These are phyloP conservation scores for Ormyrus nitidulus DNA, from an alignment of 2,888 invertebrate genomes.

Conservation along the genomic window DNA sequence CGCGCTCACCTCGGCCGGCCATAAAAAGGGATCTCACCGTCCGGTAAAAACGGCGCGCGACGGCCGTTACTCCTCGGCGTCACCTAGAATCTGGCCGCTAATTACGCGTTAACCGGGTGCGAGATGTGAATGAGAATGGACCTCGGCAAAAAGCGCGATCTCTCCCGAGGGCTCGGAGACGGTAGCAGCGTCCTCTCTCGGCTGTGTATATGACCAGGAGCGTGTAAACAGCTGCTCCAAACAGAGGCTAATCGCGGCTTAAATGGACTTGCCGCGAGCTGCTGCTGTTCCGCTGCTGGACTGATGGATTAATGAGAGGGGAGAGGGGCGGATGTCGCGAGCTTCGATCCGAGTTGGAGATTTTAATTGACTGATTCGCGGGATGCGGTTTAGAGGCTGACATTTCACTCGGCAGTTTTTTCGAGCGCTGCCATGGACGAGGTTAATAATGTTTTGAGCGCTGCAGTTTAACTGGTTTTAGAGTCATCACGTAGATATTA, in stretches of 20 bases:
- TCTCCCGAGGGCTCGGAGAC: not conserved
- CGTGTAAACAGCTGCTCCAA: slow-evolving; percentile 12
- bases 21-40: not conserved
- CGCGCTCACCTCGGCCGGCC: not conserved
- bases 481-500: too few relatives aligned
- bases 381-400: not conserved
- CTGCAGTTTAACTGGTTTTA: too few relatives aligned
- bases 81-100: slow-evolving; percentile 54
- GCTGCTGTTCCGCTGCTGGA: not conserved
- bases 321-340: not conserved
- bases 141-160: slow-evolving; percentile 13
- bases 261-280: slow-evolving; percentile 7
- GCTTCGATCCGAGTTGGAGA: not conserved
- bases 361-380: slow-evolving; percentile 34
- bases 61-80: slow-evolving; percentile 45
- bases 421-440: too few relatives aligned
- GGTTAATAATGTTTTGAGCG: too few relatives aligned
- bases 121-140: slow-evolving; percentile 53
- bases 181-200: not conserved
- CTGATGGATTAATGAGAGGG: slow-evolving; percentile 36
- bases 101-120: slow-evolving; percentile 50
- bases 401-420: not conserved
- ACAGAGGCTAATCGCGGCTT: not conserved
- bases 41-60: slow-evolving; percentile 38
- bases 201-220: too few relatives aligned